phyloP scores from a whole-genome alignment of 2,113 vertebrate species.

The Mus pahari region DNA sequence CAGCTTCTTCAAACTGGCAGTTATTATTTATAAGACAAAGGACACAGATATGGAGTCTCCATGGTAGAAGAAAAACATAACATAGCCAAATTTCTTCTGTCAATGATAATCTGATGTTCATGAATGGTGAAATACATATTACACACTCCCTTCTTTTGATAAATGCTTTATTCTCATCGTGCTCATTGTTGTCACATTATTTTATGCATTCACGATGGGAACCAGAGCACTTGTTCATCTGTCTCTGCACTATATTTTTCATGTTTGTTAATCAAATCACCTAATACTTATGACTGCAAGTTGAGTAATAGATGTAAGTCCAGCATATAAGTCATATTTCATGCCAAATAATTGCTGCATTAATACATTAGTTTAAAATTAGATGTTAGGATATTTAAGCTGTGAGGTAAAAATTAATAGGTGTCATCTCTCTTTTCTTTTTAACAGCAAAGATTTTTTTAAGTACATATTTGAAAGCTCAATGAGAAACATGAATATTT shows the following conservation, averaged over 20 bases:
- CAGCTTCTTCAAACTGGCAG: conserved; percentile 50
- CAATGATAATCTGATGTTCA: conserved; percentile 63
- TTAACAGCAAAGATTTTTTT: conserved; percentile 38
- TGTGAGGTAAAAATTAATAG: conserved; percentile 30
- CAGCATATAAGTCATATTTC: conserved; percentile 49
- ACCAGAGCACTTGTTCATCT: conserved; percentile 77
- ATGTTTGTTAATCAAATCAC: conserved; percentile 51
- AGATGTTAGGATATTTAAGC: conserved; percentile 46
- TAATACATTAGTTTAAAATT: conserved; percentile 48
- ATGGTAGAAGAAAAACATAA: conserved; percentile 19
- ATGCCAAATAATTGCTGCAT: conserved; percentile 62
- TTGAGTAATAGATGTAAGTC: conserved; percentile 25
- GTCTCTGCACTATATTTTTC: conserved; percentile 58
- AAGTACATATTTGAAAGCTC: conserved; percentile 24
- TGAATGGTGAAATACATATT: conserved; percentile 72
- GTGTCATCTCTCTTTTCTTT: background rate
- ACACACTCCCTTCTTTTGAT: conserved; percentile 76
- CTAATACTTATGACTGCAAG: conserved; percentile 37
- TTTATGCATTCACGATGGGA: conserved; percentile 77
- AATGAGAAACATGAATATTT: conserved; percentile 26
- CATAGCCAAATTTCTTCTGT: conserved; percentile 66
- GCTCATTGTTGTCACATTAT: conserved; percentile 79
- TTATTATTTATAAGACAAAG: conserved; percentile 69
- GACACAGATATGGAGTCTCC: conserved; percentile 46
- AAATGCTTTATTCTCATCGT: conserved; percentile 67